Evolutionary conservation across 2,797 vertebrate species (phyloP), one percentile per base, ranked within the genome.

Genomic region (Falco novaeseelandiae): DNA sequence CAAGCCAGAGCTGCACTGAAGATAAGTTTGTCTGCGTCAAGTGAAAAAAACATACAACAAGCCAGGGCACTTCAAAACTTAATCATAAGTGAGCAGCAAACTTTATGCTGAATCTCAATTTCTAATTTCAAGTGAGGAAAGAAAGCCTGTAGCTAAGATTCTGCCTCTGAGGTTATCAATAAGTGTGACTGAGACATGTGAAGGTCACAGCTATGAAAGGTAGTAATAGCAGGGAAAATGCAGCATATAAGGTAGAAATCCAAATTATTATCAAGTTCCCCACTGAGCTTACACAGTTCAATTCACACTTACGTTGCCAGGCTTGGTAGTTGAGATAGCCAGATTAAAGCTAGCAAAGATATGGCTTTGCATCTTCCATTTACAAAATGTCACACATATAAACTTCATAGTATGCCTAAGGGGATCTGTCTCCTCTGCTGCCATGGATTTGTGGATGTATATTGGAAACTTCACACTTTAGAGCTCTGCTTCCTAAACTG

Each of bases 151-250:
- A 26, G 55, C 19, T 66, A 62, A 80, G 44, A 67, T 83, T 57
- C 30, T 85, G 22, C 52, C 87, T 79, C 55, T 52, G 58, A 91
- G 16, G 65, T 65, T 86, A 81, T 86, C 90, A 78, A 38, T 36
- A 88, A 61, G 65, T 91, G 89, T 85, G 89, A 77, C 63, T 67
- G 74, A 94, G 78, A 91, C 4, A 59, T 87, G 92, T 92, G 90
- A 97, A 93, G 63, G 70, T 81, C 77, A 18, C 93, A 81, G 44
- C 23, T 81, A 61, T 49, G 83, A 83, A 71, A 25, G 19, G 42
- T 61, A 91, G 23, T 42, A 93, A 82, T 20, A 94, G 8, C 38
- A 59, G 42, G 34, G 80, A 54, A 78, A 94, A 91, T 62, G 51
- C 36, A 83, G 21, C 13, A 42, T 40, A 8, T 38, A 78, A 69